Evolutionary conservation across 2,113 vertebrate species (phyloP).

Genomic region (Dolichotis patagonum): DNA sequence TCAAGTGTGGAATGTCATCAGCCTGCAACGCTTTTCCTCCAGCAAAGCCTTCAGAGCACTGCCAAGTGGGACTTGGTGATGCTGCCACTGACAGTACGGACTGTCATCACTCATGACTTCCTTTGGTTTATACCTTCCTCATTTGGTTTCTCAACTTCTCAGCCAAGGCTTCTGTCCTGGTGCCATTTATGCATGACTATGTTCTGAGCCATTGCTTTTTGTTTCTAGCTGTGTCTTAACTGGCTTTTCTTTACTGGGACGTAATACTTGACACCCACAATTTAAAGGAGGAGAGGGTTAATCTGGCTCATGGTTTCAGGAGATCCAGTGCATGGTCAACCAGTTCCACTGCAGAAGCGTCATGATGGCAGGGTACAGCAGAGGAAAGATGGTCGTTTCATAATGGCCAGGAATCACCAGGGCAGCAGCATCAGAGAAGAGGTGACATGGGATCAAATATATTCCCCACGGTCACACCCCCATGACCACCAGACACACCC

Average conservation of each 20-base stretch:
- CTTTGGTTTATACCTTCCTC: neutral
- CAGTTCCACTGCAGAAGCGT: neutral
- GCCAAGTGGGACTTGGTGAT: neutral
- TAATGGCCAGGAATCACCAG: neutral
- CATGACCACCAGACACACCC: neutral
- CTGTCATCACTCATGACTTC: neutral
- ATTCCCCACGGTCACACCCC: neutral
- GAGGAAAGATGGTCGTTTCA: neutral
- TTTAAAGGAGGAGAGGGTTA: neutral
- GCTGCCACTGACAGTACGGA: neutral
- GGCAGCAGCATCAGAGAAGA: neutral
- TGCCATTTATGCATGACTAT: neutral
- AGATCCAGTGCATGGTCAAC: neutral
- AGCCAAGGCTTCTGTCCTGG: neutral
- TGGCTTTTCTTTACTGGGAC: neutral
- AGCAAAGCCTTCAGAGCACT: no score
- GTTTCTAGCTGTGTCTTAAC: neutral
- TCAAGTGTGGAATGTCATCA: neutral
- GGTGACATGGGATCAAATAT: neutral
- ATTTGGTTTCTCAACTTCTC: no score
- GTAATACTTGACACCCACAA: neutral
- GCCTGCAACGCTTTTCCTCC: neutral
- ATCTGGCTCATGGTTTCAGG: neutral
- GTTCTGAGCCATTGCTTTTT: neutral
- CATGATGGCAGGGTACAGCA: neutral